Base-by-base conservation (phyloP, 1,140 invertebrate genomes). In the Cydia fagiglandana region DNA sequence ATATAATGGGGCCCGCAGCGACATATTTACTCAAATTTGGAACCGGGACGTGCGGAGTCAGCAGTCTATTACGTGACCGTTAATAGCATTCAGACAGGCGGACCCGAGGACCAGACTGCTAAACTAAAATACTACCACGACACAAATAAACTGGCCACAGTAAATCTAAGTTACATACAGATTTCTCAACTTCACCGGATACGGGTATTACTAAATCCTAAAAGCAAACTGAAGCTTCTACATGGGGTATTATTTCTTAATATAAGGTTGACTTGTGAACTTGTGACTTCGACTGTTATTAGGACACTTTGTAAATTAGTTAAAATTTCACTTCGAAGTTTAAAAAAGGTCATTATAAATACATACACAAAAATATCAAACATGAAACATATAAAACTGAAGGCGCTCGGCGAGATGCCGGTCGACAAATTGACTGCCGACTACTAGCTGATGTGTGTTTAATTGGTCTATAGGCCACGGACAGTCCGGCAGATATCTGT, bases 1-100 rank as follows among this genome's bases (percentile, higher is more conserved):
- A 82, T 83, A 83, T 81, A 83, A 88, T 85, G 85, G 80, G 83
- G 80, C 74, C 80, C 81, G 79, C 78, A 77, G 79, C 81, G 84
- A 83, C 81, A 81, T 85, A 86, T 88, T 88, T 84, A 86, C 85
- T 86, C 83, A 90, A 88, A 85, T 89, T 88, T 87, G 82, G 88
- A 88, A 87, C 83, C 78, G 81, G 81, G 74, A 87, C 84, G 83
- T 89, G 85, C 86, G 81, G 81, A 88, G 81, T 85, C 79, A 86
- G 81, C 80, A 86, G 82, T 86, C 79, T 82, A 88, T 84, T 90
- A 88, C 85, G 88, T 89, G 87, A 90, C 87, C 79, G 83, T 89
- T 90, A 89, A 90, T 88, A 85, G 83, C 81, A 84, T 89, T 87
- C 85, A 84, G 81, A 73, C 75, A 79, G 70, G 76, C 79, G 76